phyloP scores from a whole-genome alignment of 2,113 vertebrate genomes.

The Laticauda laticaudata region DNA sequence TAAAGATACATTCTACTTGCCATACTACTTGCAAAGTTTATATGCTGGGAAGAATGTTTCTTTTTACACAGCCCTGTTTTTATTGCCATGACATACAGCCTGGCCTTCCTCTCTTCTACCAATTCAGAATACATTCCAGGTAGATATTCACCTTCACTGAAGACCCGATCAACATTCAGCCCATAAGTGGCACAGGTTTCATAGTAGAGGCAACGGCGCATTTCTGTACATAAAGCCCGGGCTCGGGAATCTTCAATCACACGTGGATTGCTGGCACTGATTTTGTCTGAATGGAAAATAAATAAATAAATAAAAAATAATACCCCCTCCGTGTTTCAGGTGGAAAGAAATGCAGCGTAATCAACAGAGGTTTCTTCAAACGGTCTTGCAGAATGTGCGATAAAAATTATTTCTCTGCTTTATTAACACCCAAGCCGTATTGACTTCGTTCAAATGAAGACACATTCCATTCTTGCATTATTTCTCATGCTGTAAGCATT shows the following conservation, averaged over 20 bases:
- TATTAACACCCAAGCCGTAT: background rate
- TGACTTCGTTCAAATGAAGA: background rate
- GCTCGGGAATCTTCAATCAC: conserved; percentile 87
- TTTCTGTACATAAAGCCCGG: conserved; percentile 82
- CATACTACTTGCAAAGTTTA: background rate
- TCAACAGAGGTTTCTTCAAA: background rate
- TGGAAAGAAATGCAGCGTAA: background rate
- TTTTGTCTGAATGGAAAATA: conserved; percentile 78
- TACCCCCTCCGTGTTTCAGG: background rate
- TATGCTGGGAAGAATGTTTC: background rate
- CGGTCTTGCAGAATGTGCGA: background rate
- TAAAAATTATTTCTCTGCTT: background rate
- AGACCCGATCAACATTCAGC: conserved; percentile 92
- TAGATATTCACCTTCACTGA: conserved; percentile 81
- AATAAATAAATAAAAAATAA: background rate
- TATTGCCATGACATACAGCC: background rate
- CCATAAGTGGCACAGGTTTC: conserved; percentile 97
- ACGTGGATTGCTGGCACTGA: conserved; percentile 86
- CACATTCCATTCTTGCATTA: background rate
- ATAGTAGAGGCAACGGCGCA: conserved; percentile 87
- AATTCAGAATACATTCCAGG: background rate
- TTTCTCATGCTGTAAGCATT: background rate
- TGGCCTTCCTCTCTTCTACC: background rate
- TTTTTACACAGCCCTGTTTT: background rate
- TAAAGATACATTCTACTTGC: background rate